phyloP scores from a whole-genome alignment of 1,140 invertebrate genomes.

The Conus betulinus region DNA sequence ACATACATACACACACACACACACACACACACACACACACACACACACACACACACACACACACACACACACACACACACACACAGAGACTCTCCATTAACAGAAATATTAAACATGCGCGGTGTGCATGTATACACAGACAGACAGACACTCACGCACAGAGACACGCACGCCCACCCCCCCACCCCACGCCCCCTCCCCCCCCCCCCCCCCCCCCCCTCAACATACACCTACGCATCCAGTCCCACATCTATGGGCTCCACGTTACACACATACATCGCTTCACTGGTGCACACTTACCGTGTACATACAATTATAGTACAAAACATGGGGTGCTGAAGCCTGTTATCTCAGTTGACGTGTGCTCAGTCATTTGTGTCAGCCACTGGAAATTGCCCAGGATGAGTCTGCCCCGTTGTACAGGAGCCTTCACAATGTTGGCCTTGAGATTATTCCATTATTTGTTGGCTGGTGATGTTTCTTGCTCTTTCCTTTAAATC shows the following conservation, averaged over 20 bases:
- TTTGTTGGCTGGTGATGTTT: too few relatives aligned
- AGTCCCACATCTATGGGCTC: not conserved
- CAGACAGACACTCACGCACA: conserved; percentile 10
- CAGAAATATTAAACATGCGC: too few relatives aligned
- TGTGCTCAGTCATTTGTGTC: too few relatives aligned
- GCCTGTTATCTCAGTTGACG: too few relatives aligned
- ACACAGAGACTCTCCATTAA: conserved; percentile 6
- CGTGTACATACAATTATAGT: not conserved
- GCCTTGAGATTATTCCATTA: too few relatives aligned
- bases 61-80: conserved; percentile 19
- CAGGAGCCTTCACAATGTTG: too few relatives aligned
- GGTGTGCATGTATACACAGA: conserved; percentile 14
- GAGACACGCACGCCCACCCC: not conserved
- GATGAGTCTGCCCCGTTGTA: too few relatives aligned
- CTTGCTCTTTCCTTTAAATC: too few relatives aligned
- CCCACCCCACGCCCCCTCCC: not conserved
- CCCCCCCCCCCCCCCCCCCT: not conserved
- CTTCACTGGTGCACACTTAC: not conserved
- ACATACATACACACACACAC: conserved; percentile 5
- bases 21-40: conserved; percentile 12
- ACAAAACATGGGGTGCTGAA: too few relatives aligned
- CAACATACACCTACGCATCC: not conserved
- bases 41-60: conserved; percentile 28
- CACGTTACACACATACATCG: not conserved
- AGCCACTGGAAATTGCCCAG: too few relatives aligned